A percentile compares a stretch with the other conserved stretches of the same genome.
Evolutionary conservation across 2,113 vertebrate genomes (phyloP).

Genomic region (Monopterus albus): DNA sequence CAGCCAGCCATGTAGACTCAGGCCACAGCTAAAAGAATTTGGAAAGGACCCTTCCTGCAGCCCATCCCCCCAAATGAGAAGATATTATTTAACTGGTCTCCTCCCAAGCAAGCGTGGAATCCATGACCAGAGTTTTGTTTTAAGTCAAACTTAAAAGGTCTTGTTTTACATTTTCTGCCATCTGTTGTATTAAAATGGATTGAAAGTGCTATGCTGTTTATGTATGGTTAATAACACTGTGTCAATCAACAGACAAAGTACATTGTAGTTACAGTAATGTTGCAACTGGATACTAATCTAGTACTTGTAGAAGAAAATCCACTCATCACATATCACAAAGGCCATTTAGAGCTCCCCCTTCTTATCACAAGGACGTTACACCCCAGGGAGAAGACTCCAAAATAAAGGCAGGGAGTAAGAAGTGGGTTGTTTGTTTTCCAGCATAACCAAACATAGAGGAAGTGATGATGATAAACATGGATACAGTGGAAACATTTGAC

Average conservation of each 20-base stretch:
- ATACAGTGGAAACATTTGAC: background rate
- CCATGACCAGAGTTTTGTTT: slow-evolving; percentile 24
- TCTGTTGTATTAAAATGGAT: background rate
- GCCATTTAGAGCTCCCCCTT: background rate
- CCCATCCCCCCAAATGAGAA: slow-evolving; percentile 65
- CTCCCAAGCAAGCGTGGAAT: slow-evolving; percentile 41
- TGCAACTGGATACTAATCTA: background rate
- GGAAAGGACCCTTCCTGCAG: slow-evolving; percentile 71
- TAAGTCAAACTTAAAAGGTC: slow-evolving; percentile 12
- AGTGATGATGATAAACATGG: background rate
- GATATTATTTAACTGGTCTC: slow-evolving; percentile 55
- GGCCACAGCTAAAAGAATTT: slow-evolving; percentile 76
- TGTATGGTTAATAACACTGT: background rate
- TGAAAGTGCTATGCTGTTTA: background rate
- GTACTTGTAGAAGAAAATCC: background rate
- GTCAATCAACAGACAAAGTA: background rate
- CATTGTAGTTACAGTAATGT: too few relatives aligned
- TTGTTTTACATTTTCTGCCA: background rate
- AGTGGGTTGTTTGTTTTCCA: too few relatives aligned
- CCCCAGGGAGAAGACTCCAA: background rate
- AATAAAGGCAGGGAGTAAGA: background rate
- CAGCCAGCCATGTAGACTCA: slow-evolving; percentile 77
- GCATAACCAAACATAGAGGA: too few relatives aligned
- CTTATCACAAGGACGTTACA: background rate
- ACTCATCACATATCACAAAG: background rate